Evolutionary conservation across 2,888 invertebrate genomes (phyloP).

Genomic region (Harmothoe impar): DNA sequence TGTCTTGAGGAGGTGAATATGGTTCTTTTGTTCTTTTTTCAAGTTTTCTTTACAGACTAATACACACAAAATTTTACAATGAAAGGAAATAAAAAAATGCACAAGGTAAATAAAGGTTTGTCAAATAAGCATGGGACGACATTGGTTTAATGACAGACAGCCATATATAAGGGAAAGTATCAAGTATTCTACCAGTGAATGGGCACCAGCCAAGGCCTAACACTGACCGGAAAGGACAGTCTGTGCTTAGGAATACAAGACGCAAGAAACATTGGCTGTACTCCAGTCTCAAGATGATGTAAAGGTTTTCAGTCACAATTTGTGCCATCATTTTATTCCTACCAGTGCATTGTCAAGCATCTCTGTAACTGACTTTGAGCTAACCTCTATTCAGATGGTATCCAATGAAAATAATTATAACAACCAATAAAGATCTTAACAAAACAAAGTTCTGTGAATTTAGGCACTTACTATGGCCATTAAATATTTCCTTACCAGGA

Average conservation of each 20-base stretch:
- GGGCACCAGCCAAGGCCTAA: background rate
- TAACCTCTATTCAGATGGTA: slow-evolving; percentile 31
- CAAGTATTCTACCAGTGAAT: background rate
- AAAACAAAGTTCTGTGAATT: no score
- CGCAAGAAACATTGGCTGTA: background rate
- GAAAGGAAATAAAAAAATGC: slow-evolving; percentile 4
- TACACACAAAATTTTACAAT: slow-evolving; percentile 14
- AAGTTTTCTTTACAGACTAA: background rate
- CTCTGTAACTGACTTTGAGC: slow-evolving; percentile 24
- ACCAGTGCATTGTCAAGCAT: no score
- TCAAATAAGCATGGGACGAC: background rate
- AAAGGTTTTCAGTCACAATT: no score
- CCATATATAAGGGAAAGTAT: slow-evolving; percentile 10
- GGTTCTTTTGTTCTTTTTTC: background rate
- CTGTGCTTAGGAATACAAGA: background rate
- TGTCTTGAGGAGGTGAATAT: background rate
- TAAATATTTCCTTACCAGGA: no score
- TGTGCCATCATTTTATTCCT: no score
- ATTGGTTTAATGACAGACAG: slow-evolving; percentile 29
- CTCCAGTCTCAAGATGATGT: no score
- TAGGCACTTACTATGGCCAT: no score
- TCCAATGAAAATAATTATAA: no score
- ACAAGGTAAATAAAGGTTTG: background rate
- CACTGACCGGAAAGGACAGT: background rate
- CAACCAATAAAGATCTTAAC: no score